Conservation (phyloP, 2,797 vertebrate genomes). For the Xerus rutilus region DNA sequence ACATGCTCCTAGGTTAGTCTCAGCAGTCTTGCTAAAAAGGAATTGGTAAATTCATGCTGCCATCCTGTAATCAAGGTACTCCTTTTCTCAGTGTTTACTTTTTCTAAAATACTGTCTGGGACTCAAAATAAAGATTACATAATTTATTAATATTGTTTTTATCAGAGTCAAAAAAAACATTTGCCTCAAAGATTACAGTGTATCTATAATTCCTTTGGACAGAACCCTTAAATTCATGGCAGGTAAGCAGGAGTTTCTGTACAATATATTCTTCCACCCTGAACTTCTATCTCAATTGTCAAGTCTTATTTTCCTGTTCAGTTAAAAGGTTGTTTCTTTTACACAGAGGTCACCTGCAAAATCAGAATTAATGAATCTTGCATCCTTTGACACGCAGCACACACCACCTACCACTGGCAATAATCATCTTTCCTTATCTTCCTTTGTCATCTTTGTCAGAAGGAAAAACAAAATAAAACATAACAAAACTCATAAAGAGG, state of each 20-base stretch:
- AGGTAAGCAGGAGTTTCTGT: not conserved
- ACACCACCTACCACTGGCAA: not conserved
- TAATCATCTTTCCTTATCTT: not conserved
- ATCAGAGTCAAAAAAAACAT: not conserved
- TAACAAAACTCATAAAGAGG: not conserved
- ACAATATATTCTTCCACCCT: not conserved
- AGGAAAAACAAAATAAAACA: not conserved
- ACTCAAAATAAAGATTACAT: not conserved
- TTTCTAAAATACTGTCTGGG: not conserved
- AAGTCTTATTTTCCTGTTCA: not conserved
- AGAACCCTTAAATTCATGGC: not conserved
- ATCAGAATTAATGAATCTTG: not conserved
- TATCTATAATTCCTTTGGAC: not conserved
- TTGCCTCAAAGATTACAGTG: not conserved
- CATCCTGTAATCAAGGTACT: not conserved
- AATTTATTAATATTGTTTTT: constrained; percentile 1
- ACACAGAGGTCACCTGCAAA: not conserved
- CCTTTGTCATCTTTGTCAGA: not conserved
- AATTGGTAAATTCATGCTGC: not conserved
- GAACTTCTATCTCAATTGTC: not conserved
- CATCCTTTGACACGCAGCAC: not conserved
- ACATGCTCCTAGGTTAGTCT: not conserved
- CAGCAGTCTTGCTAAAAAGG: not conserved
- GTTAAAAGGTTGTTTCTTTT: not conserved
- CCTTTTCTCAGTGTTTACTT: not conserved